Base-by-base conservation (phyloP, 2,888 invertebrate species). In the Phortica okadai region DNA sequence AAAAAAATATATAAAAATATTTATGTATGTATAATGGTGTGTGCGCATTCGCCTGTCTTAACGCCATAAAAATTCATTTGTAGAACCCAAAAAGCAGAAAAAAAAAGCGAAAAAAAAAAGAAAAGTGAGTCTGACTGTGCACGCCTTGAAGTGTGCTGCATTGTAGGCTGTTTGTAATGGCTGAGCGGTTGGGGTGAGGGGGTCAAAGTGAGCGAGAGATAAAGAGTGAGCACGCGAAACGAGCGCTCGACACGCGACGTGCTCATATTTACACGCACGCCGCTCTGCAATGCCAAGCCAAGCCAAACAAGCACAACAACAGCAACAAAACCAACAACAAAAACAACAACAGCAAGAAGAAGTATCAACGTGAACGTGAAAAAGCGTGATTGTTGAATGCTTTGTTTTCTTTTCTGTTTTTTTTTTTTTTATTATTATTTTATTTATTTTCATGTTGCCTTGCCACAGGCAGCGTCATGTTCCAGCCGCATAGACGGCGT, bases 161-260 rank as follows among this genome's bases (percentile, higher is more conserved):
- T 33, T n/a, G 41, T 14, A 33, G 11, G 66, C 8, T 73, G 73
- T 74, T 82, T 45, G 56, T 21, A 42, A 64, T 45, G 50, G 41
- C 76, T 50, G 77, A 62, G 67, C n/a, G 44, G 41, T 41, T 74
- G 42, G 74, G 41, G 44, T 70, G 42, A 74, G 41, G 44, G 70
- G 74, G 70, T 7, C 21, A 10, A 1, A 33, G 58, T 21, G 69
- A 42, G 75, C 44, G 70, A 56, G 58, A 25, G 56, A 58, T 54
- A n/a, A 54, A 8, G 44, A 16, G 33, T 45, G 78, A 80, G 82
- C 80, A 85, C 59, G 82, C 82, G 83, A 85, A 87, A 86, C 85
- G 87, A 84, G 85, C 82, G 84, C 85, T 87, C 88, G 88, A 88
- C 85, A 86, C 87, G 85, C 85, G 88, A 88, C 85, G 88, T 87